Percentiles rank a stretch among this genome's conserved stretches.
Evolutionary conservation across 2,797 vertebrate genomes (phyloP).

Genomic region (Neomorphus geoffroyi): DNA sequence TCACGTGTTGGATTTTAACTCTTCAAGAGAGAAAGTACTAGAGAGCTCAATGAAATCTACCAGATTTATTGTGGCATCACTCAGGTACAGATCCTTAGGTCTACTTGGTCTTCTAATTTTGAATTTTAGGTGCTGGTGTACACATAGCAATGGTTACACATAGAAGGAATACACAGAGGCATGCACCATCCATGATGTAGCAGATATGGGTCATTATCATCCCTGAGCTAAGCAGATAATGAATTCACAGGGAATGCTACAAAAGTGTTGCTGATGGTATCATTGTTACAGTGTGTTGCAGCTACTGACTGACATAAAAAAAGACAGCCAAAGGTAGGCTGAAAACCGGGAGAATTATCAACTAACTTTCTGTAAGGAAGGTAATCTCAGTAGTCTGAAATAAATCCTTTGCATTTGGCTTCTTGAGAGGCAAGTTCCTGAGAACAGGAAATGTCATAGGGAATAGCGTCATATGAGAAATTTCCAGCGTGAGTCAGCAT

Average conservation of each 20-base stretch:
- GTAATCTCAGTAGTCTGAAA: not conserved
- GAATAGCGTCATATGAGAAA: not conserved
- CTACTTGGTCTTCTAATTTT: not conserved
- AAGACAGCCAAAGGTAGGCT: not conserved
- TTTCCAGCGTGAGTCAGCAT: not conserved
- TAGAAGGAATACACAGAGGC: not conserved
- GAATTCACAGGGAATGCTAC: not conserved
- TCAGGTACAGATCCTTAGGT: not conserved
- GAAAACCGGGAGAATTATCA: not conserved
- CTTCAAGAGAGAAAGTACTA: not conserved
- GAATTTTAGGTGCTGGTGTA: not conserved
- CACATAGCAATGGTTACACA: not conserved
- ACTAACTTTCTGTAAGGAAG: not conserved
- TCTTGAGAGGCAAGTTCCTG: not conserved
- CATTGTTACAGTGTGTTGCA: not conserved
- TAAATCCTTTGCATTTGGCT: not conserved
- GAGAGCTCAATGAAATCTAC: not conserved
- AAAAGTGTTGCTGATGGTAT: not conserved
- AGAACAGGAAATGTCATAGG: not conserved
- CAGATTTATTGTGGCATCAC: not conserved
- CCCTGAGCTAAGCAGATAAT: not conserved
- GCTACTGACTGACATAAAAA: not conserved
- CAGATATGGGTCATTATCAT: not conserved
- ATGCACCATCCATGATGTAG: not conserved
- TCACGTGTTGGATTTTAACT: constrained; percentile 54